A percentile compares a stretch with the other conserved stretches of the same genome.
Conservation (phyloP, 2,797 vertebrate species). For the Thaleichthys pacificus region DNA sequence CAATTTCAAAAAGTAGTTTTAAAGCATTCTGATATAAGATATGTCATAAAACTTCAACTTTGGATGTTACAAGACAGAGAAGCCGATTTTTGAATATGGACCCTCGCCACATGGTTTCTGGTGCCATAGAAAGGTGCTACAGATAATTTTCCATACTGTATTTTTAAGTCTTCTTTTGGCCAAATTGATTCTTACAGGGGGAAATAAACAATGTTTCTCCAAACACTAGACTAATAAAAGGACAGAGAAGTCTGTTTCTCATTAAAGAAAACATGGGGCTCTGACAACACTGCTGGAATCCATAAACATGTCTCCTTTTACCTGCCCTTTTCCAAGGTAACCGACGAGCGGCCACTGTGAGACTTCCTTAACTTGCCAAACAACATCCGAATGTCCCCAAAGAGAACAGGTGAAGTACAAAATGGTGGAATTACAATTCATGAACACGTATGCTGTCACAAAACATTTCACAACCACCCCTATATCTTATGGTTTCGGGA, state of each 20-base stretch:
- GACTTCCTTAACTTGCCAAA: constrained; percentile 22
- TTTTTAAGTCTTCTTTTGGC: no score
- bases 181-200: no score
- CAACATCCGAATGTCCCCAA: constrained; percentile 9
- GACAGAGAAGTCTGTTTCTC: constrained; percentile 91
- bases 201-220: no score
- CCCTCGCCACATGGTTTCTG: no score
- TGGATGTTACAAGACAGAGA: no score
- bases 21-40: no score
- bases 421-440: not conserved
- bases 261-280: constrained; percentile 87
- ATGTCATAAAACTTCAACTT: no score
- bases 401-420: not conserved
- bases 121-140: no score
- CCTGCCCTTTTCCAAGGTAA: constrained; percentile 25
- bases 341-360: constrained; percentile 36
- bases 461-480: no score
- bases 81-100: no score
- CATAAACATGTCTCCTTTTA: constrained; percentile 63
- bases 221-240: not conserved
- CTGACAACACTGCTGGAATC: constrained; percentile 74
- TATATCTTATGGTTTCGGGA: not conserved
- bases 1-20: no score
- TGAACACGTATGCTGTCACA: not conserved
- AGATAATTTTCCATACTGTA: no score